Percentiles rank a stretch among this genome's conserved stretches.
phyloP scores from a whole-genome alignment of 2,797 vertebrate genomes.

The Falco peregrinus region DNA sequence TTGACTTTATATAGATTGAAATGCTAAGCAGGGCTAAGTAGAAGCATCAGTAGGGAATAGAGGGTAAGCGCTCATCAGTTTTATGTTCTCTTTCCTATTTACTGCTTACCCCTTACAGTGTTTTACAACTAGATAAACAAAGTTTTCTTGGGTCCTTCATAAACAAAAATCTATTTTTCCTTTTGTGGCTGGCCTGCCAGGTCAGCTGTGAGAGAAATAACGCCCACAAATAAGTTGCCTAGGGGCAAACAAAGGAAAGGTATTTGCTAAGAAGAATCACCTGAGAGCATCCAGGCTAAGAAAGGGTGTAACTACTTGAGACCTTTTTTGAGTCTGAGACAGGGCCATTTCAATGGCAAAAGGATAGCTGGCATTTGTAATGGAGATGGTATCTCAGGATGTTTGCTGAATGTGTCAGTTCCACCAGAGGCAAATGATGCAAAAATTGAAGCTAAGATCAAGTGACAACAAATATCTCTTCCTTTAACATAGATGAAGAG shows the following conservation, averaged over 20 bases:
- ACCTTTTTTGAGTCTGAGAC: background rate
- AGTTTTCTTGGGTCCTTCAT: slow-evolving; percentile 31
- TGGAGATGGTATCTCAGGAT: background rate
- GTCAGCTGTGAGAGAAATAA: background rate
- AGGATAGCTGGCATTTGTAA: background rate
- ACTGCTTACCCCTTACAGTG: slow-evolving; percentile 73
- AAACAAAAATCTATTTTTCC: slow-evolving; percentile 33
- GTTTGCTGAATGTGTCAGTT: background rate
- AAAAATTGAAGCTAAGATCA: background rate
- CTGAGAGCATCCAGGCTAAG: background rate
- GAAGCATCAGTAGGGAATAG: slow-evolving; percentile 70
- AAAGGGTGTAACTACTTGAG: background rate
- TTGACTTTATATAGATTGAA: slow-evolving; percentile 79
- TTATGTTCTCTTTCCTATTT: slow-evolving; percentile 72
- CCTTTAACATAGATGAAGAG: background rate
- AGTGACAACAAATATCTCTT: background rate
- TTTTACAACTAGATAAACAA: slow-evolving; percentile 43
- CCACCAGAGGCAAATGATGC: background rate
- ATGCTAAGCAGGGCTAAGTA: slow-evolving; percentile 75
- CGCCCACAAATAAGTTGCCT: background rate
- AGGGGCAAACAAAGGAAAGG: background rate
- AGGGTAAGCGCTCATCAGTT: slow-evolving; percentile 67
- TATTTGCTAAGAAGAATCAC: background rate
- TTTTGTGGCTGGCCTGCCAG: background rate
- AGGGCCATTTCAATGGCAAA: background rate